A percentile compares a stretch with the other conserved stretches of the same genome.
phyloP scores from a whole-genome alignment of 2,888 invertebrate species.

The Parnassius orleans region DNA sequence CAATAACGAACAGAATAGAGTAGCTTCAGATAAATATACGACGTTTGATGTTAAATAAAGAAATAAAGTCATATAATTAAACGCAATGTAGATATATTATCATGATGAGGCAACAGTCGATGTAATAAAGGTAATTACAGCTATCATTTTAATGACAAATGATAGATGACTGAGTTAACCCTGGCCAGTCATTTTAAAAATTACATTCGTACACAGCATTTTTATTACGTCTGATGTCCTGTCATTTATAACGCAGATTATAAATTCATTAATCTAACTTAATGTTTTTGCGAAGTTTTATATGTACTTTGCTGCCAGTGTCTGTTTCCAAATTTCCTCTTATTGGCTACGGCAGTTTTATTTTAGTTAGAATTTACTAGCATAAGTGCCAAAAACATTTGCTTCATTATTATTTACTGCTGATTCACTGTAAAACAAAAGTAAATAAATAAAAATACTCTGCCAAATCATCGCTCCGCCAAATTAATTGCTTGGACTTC shows the following conservation, averaged over 20 bases:
- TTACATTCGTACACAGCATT: slow-evolving; percentile 13
- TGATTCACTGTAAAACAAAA: too few relatives aligned
- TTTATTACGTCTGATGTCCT: slow-evolving; percentile 19
- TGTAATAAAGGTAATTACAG: slow-evolving; percentile 51
- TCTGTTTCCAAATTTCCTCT: background rate
- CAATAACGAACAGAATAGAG: slow-evolving; percentile 14
- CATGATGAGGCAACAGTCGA: slow-evolving; percentile 42
- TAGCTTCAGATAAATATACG: slow-evolving; percentile 13
- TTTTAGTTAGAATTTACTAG: too few relatives aligned
- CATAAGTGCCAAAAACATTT: too few relatives aligned
- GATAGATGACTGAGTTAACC: slow-evolving; percentile 37
- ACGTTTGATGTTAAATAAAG: slow-evolving; percentile 29
- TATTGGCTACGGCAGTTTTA: background rate
- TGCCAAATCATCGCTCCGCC: too few relatives aligned
- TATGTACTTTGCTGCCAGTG: background rate
- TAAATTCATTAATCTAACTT: slow-evolving; percentile 24
- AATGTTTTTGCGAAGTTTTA: background rate
- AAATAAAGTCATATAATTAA: slow-evolving; percentile 58
- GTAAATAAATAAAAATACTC: too few relatives aligned
- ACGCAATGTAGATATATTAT: slow-evolving; percentile 56
- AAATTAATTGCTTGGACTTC: too few relatives aligned
- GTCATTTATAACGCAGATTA: slow-evolving; percentile 25
- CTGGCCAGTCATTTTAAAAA: slow-evolving; percentile 19
- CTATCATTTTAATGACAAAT: slow-evolving; percentile 43
- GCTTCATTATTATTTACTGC: too few relatives aligned